Conservation (phyloP, 2,888 invertebrate species). For the Malacosoma neustria region DNA sequence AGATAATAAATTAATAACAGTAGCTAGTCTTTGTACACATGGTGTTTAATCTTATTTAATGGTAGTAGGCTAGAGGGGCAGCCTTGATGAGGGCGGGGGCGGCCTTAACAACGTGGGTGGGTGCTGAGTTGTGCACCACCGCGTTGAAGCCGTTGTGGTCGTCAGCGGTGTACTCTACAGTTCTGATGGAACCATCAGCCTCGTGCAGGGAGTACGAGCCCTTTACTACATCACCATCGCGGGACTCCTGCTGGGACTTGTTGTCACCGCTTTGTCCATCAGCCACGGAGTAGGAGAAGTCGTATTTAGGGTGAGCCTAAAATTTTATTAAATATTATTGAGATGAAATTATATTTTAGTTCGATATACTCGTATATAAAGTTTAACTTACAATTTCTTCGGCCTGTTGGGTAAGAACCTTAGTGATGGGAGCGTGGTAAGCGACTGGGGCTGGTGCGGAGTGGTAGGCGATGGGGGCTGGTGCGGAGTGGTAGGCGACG, state of each 20-base stretch:
- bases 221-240: conserved; percentile 71
- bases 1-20: conserved; percentile 33
- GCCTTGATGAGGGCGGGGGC: conserved; percentile 41
- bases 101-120: conserved; percentile 37
- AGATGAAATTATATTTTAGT: conserved; percentile 2
- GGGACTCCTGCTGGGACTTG: conserved; percentile 69
- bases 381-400: conserved; percentile 26
- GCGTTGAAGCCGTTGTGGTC: conserved; percentile 67
- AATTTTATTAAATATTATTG: too few relatives aligned
- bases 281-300: conserved; percentile 71
- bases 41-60: conserved; percentile 10
- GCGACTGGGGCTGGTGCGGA: conserved; percentile 15
- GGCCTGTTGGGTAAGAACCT: conserved; percentile 23
- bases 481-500: conserved; percentile 16
- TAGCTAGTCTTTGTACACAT: conserved; percentile 12
- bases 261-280: conserved; percentile 74
- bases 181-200: conserved; percentile 71
- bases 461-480: not conserved
- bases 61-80: conserved; percentile 41
- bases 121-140: conserved; percentile 45
- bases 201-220: conserved; percentile 72
- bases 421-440: conserved; percentile 19
- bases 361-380: not conserved
- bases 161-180: conserved; percentile 71
- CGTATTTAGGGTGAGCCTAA: conserved; percentile 60